Percentiles rank a stretch among this genome's conserved stretches.
Conservation (phyloP, 1,140 invertebrate species). For the Eciton burchellii region DNA sequence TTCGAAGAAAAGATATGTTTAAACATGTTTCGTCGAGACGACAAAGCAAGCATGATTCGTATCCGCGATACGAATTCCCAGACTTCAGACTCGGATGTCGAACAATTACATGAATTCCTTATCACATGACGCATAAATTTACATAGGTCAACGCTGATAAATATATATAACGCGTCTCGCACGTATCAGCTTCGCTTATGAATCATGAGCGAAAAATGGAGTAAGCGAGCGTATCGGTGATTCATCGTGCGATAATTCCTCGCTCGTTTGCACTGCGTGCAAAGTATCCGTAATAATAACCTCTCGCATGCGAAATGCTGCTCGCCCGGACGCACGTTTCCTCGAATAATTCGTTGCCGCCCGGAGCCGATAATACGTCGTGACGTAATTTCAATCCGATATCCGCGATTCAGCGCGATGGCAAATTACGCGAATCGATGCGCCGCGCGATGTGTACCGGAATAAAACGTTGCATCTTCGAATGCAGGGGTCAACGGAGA, state of each 20-base stretch:
- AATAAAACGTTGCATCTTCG: too few species aligned
- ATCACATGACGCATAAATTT: constrained; percentile 19
- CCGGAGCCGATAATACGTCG: not conserved
- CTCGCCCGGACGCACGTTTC: constrained; percentile 1
- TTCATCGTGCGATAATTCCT: constrained; percentile 53
- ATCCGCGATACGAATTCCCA: too few species aligned
- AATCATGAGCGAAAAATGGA: constrained; percentile 44
- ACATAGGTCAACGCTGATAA: constrained; percentile 42
- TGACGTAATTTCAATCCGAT: not conserved
- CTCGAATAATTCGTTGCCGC: not conserved
- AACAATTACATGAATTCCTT: constrained; percentile 14
- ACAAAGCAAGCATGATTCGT: not conserved
- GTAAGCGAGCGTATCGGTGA: constrained; percentile 45
- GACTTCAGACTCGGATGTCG: too few species aligned
- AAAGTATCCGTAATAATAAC: constrained; percentile 35
- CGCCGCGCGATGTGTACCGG: too few species aligned
- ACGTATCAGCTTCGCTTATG: constrained; percentile 39
- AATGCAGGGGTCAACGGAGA: too few species aligned
- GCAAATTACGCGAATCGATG: not conserved
- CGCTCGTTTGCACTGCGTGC: constrained; percentile 29
- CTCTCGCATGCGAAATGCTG: constrained; percentile 21
- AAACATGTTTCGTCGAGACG: not conserved
- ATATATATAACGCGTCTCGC: constrained; percentile 5
- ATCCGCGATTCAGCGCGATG: too few species aligned
- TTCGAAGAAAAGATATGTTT: not conserved